phyloP scores from a whole-genome alignment of 2,888 invertebrate genomes.

The Alviniconcha strummeri region DNA sequence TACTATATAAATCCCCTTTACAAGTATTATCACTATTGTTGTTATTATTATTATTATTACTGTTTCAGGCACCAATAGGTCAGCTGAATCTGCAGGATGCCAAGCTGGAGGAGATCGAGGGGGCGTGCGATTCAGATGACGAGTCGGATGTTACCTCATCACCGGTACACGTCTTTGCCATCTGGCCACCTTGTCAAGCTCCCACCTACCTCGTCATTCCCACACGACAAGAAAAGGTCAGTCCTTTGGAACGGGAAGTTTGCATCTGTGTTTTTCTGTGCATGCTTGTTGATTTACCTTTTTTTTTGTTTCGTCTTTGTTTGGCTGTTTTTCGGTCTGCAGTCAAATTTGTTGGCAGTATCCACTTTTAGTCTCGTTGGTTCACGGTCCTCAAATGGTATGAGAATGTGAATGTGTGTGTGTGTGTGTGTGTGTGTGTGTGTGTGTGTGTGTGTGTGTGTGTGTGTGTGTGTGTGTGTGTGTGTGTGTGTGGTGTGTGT shows the following conservation, averaged over 20 bases:
- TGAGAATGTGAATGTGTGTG: not conserved
- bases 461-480: not conserved
- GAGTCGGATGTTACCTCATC: constrained; percentile 88
- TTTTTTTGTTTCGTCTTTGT: not conserved
- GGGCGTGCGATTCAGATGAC: constrained; percentile 74
- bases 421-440: not conserved
- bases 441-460: not conserved
- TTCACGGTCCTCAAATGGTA: too few relatives aligned
- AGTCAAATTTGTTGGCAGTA: not conserved
- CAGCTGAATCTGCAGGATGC: constrained; percentile 97
- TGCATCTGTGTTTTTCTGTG: not conserved
- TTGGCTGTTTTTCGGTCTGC: not conserved
- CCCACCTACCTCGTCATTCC: constrained; percentile 95
- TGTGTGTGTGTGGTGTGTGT: not conserved
- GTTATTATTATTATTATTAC: too few relatives aligned
- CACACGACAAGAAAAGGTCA: constrained; percentile 94
- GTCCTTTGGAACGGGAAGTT: not conserved
- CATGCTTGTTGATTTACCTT: not conserved
- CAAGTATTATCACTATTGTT: too few relatives aligned
- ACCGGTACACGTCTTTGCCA: constrained; percentile 86
- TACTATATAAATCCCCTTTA: too few relatives aligned
- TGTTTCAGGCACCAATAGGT: constrained; percentile 88
- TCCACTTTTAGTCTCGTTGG: too few relatives aligned
- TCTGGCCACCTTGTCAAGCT: constrained; percentile 93
- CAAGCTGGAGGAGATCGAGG: constrained; percentile 94